A percentile compares a stretch with the other conserved stretches of the same genome.
Conservation (phyloP, 2,113 vertebrate species). For the Drymodes brunneopygia region DNA sequence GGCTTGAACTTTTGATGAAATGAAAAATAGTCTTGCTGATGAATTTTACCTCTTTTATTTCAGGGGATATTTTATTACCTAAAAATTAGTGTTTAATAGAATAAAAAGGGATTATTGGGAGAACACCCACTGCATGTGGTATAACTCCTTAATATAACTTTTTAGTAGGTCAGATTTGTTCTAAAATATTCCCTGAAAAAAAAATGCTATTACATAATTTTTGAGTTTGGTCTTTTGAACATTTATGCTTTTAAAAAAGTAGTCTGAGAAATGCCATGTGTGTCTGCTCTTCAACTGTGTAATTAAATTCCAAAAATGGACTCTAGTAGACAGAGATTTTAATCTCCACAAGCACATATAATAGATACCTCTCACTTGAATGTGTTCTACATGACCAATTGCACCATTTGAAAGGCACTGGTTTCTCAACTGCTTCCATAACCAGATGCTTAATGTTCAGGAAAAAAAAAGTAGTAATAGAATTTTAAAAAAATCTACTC, state of each 20-base stretch:
- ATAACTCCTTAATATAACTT: background rate
- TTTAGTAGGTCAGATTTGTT: background rate
- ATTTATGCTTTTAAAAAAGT: background rate
- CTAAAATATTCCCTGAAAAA: background rate
- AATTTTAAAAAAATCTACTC: background rate
- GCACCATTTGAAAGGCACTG: background rate
- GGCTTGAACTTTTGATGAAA: background rate
- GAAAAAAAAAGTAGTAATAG: background rate
- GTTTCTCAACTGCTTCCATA: constrained; percentile 3
- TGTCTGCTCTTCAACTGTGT: background rate
- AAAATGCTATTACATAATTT: rapidly evolving
- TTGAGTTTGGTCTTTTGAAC: background rate
- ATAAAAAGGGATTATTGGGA: background rate
- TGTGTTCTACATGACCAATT: constrained; percentile 12
- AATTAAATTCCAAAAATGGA: background rate
- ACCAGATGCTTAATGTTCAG: constrained; percentile 54
- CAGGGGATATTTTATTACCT: background rate
- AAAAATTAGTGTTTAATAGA: background rate
- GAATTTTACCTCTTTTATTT: background rate
- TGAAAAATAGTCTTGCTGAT: background rate
- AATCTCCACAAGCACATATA: background rate
- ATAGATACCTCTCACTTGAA: background rate
- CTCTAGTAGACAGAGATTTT: background rate
- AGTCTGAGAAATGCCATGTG: background rate
- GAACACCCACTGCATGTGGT: background rate